Evolutionary conservation across 2,888 invertebrate species (phyloP), one percentile per base, ranked within the genome.

Genomic region (Oegoconia quadripuncta): DNA sequence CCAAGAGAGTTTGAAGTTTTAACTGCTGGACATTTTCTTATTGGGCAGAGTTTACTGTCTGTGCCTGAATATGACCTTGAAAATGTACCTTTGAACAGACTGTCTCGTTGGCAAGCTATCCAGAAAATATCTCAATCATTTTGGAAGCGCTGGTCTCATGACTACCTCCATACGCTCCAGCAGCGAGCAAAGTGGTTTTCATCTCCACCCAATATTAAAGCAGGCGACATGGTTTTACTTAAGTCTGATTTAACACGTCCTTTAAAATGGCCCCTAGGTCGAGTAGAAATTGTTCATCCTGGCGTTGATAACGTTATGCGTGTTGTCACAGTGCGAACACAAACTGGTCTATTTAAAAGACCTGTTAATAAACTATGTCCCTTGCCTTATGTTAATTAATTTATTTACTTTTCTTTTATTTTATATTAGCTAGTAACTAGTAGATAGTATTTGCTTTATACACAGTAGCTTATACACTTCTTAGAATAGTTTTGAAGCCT

Each of bases 21-120:
- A 26, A 44, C 44, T 12, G 30, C 41, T 4, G 44, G 40, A 11
- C 41, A 41, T n/a, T 42, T 45, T 33, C 11, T 42, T n/a, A 29
- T 37, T 4, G 42, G 42, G 1, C 25, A 34, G 15, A 32, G 33
- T 27, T 16, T 42, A 14, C 6, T 22, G 7, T 31, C 39, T 15
- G 37, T 36, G 7, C 42, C 42, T 2, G 38, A 41, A 25, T 32
- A 30, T 26, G 23, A 38, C 16, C 3, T 40, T 4, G 2, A 29
- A 3, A 35, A 40, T 8, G 16, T 27, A 9, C 13, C 26, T 13
- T 7, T 40, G 3, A 34, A 28, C 14, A 22, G 32, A 34, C 28
- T 37, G 31, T 35, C 37, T 13, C 37, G 40, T 25, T 41, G 44
- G 44, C 40, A 40, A 35, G 31, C 23, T 11, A 13, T 44, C 9